A percentile compares a stretch with the other conserved stretches of the same genome.
phyloP scores from a whole-genome alignment of 2,888 invertebrate species.

The Drosophila melanosoma region DNA sequence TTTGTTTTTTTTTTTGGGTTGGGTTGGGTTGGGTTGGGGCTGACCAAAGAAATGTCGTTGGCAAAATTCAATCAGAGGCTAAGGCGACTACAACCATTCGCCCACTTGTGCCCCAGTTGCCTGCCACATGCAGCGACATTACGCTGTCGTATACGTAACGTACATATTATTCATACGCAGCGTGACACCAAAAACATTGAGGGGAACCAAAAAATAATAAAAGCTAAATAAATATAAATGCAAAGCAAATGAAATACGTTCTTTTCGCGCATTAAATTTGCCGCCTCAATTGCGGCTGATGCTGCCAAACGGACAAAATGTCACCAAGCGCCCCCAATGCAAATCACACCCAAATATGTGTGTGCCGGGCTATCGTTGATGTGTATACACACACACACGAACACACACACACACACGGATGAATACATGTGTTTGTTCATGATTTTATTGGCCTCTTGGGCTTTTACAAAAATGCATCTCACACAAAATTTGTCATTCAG shows the following conservation, averaged over 20 bases:
- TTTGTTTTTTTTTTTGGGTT: not conserved
- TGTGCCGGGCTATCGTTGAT: constrained; percentile 4
- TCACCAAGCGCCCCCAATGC: constrained; percentile 45
- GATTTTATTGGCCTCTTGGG: constrained; percentile 50
- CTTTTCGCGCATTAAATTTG: constrained; percentile 72
- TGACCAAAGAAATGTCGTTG: constrained; percentile 31
- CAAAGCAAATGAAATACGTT: constrained; percentile 66
- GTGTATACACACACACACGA: not conserved
- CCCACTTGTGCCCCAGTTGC: constrained; percentile 22
- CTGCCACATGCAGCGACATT: constrained; percentile 60
- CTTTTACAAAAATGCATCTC: constrained; percentile 64
- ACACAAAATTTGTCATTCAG: constrained; percentile 66
- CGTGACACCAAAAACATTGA: constrained; percentile 55
- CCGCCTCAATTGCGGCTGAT: constrained; percentile 65
- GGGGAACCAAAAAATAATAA: not conserved
- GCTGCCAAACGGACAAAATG: constrained; percentile 46
- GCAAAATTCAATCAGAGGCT: constrained; percentile 49
- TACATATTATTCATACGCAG: constrained; percentile 76
- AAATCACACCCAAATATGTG: constrained; percentile 43
- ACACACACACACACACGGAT: not conserved
- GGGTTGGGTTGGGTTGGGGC: not conserved
- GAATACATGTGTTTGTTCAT: constrained; percentile 19
- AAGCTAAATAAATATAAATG: constrained; percentile 11
- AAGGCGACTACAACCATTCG: not conserved
- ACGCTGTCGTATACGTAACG: constrained; percentile 66